Conservation (phyloP, 64 coral and sea anemone species). For the Astreopora myriophthalma region DNA sequence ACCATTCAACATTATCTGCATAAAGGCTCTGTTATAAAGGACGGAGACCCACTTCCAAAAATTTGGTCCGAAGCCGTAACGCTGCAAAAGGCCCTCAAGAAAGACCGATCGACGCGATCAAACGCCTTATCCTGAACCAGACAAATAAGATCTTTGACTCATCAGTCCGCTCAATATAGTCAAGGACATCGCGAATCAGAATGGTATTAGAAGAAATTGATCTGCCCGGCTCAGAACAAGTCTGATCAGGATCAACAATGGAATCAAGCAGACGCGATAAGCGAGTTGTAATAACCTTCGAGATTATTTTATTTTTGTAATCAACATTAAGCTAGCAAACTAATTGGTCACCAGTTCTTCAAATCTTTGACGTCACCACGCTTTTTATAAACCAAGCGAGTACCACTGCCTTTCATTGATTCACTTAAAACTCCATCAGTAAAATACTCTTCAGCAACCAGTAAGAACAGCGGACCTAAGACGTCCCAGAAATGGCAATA, state of each 20-base stretch:
- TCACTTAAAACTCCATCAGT: no score
- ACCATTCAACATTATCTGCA: neutral
- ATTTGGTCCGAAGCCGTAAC: slow-evolving; percentile 39
- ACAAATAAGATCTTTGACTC: neutral
- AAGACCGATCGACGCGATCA: slow-evolving; percentile 33
- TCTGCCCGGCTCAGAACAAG: slow-evolving; percentile 16
- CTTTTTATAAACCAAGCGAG: neutral
- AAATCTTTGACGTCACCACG: neutral
- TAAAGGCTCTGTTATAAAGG: neutral
- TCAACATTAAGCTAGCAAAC: neutral
- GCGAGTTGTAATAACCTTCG: neutral
- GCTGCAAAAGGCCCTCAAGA: neutral
- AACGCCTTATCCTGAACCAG: slow-evolving; percentile 58
- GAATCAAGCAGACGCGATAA: neutral
- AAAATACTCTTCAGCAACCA: no score
- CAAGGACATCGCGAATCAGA: neutral
- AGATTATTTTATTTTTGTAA: slow-evolving; percentile 12
- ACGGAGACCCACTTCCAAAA: neutral
- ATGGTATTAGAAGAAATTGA: neutral
- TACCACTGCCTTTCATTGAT: no score
- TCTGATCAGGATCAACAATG: slow-evolving; percentile 25
- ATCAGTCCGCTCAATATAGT: neutral
- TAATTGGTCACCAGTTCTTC: neutral
- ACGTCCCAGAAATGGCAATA: no score
- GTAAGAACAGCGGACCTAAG: no score